Evolutionary conservation across 2,888 invertebrate species (phyloP).

Genomic region (Platerodrilus igneus): DNA sequence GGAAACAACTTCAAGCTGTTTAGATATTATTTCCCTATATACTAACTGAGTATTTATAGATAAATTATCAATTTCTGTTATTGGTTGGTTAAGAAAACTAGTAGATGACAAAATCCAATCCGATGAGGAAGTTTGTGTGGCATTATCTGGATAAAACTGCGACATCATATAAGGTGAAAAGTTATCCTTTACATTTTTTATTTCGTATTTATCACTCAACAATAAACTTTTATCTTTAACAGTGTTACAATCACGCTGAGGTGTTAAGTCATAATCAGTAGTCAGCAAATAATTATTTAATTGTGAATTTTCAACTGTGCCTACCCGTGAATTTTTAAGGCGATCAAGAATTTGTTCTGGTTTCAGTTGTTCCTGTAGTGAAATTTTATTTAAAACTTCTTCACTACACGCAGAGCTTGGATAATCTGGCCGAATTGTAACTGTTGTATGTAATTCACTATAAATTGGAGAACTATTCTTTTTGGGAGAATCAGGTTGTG

Average conservation of each 20-base stretch:
- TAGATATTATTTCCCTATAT: too few relatives aligned
- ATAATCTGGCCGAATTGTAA: too few relatives aligned
- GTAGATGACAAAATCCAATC: conserved; percentile 8
- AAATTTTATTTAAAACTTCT: conserved; percentile 1
- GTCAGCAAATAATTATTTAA: neutral
- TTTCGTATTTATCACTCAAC: conserved; percentile 19
- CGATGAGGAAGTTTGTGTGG: conserved; percentile 20
- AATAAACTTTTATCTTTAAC: conserved; percentile 13
- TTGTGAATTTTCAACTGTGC: neutral
- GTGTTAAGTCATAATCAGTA: conserved; percentile 19
- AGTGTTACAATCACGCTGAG: conserved; percentile 14
- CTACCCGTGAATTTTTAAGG: neutral
- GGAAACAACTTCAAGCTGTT: too few relatives aligned
- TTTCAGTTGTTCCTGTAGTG: neutral
- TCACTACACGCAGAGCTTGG: too few relatives aligned
- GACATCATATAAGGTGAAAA: conserved; percentile 12
- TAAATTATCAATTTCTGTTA: too few relatives aligned
- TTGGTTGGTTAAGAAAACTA: too few relatives aligned
- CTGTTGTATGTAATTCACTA: too few relatives aligned
- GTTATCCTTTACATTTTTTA: conserved; percentile 8
- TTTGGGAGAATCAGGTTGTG: too few relatives aligned
- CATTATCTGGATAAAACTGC: conserved; percentile 18
- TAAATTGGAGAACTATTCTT: too few relatives aligned
- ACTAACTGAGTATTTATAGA: too few relatives aligned
- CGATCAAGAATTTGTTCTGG: neutral